Percentiles rank a stretch among this genome's conserved stretches.
These are phyloP conservation scores for Apus apus DNA, from an alignment of 2,113 vertebrate genomes.

Conservation along the genomic window DNA sequence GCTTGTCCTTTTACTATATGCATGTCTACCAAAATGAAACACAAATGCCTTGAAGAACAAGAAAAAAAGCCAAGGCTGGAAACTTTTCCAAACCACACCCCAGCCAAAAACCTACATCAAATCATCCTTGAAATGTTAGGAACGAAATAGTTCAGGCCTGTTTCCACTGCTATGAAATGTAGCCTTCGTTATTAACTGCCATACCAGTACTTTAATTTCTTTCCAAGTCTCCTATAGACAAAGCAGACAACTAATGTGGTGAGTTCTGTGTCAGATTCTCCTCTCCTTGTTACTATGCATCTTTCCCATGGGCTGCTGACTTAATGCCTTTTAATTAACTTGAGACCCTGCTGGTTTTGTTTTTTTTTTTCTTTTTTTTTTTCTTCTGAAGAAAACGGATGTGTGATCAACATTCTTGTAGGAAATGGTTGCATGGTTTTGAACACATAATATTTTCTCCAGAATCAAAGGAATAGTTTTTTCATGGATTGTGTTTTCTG, in stretches of 20 bases:
- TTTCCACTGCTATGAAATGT: background rate
- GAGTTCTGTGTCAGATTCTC: background rate
- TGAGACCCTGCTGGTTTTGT: background rate
- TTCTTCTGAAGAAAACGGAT: background rate
- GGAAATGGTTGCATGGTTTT: background rate
- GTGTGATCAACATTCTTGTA: background rate
- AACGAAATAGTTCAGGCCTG: background rate
- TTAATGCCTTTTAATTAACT: conserved; percentile 11
- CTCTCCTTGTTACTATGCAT: background rate
- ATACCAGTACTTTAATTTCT: conserved; percentile 2
- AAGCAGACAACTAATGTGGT: background rate
- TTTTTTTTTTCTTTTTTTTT: background rate
- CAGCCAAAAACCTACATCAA: background rate
- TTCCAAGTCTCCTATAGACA: background rate
- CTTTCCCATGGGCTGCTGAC: background rate
- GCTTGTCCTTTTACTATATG: background rate
- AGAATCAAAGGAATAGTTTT: conserved; percentile 6
- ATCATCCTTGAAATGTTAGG: background rate
- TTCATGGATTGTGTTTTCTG: background rate
- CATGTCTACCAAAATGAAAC: background rate
- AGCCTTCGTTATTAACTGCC: background rate
- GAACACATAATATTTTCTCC: background rate
- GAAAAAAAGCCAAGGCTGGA: background rate
- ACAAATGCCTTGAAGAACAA: background rate
- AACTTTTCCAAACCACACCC: background rate